Base-by-base conservation (phyloP, 2,888 invertebrate species). In the Hypercompe scribonia region DNA sequence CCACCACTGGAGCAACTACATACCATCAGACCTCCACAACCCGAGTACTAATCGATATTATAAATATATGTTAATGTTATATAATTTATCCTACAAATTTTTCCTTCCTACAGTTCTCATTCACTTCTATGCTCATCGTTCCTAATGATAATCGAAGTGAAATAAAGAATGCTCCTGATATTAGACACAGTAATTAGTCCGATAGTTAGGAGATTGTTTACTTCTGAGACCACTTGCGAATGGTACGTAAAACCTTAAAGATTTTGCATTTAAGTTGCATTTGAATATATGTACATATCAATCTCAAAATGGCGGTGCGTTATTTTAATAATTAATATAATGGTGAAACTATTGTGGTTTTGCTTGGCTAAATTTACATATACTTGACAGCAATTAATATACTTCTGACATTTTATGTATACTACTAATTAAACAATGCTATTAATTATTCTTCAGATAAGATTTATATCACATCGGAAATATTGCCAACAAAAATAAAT, bases 401-500 rank as follows among this genome's bases (percentile, higher is more conserved):
- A 5, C 18, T 2, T 31, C 18, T 61, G 18, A 61, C 31, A 61
- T 61, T 18, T 31, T 61, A 31, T 28, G 28, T 15, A 15, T 28
- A 61, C 31, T 31, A 7, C 18, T 8, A 61, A 61, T 18, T 79
- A 79, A 83, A 81, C 75, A 82, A 81, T 74, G 82, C 74, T 71
- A 69, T 71, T 72, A 81, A 84, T 85, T 78, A 81, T 84, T 65
- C n/a, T 78, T 63, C 72, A 70, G 69, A 73, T 79, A 73, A 83
- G 78, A 85, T 87, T 79, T 81, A 84, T 76, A 70, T 39, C 50
- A 39, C 34, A 36, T 71, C 61, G 68, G 39, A 61, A 70, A 65
- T 71, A 70, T 79, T 88, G 87, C 88, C 88, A 87, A 87, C 80
- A 67, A 73, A 77, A 70, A 81, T 86, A 68, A 83, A 78, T 84